Evolutionary conservation across 2,113 vertebrate species (phyloP), one percentile per base, ranked within the genome.

Genomic region (Plectropomus leopardus): DNA sequence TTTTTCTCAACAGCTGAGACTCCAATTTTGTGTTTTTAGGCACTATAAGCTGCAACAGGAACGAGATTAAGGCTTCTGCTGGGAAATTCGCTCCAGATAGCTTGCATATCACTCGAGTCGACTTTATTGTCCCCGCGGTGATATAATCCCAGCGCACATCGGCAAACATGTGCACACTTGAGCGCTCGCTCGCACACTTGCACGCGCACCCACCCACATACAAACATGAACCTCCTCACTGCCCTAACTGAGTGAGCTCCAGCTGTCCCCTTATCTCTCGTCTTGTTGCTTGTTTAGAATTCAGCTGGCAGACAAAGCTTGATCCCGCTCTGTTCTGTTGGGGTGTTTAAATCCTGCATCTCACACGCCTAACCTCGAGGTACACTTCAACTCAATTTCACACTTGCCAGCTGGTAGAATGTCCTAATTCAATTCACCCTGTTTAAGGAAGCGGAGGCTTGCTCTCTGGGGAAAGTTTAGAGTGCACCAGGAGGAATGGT

Each of bases 351-450:
- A 88, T 89, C 87, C 82, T 50, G 72, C 89, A 79, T 90, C 79
- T 92, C 88, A 55, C 88, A 80, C 53, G 72, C 55, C 76, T 78
- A 89, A 92, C 92, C 88, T 91, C 77, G 15, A 86, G 91, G 86
- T 90, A 77, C 84, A 87, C 87, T 90, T 93, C 86, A 75, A 86
- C 90, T 94, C 89, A 92, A 93, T 94, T 94, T 94, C 93, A 94
- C 92, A 92, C 89, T 89, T 87, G 90, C 88, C 84, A 88, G 81
- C 83, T 89, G 88, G 79, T 70, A 86, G 82, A 92, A 94, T 78
- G 88, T 93, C 88, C 87, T 94, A 93, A 95, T 95, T 95, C 86
- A 93, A 92, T 95, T 94, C 92, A 82, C 32, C 42, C 81, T 82
- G 80, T 93, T 94, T 91, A 93, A 89, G 87, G 89, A 93, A 94